phyloP scores from a whole-genome alignment of 2,113 vertebrate species.

The Atrichornis clamosus region DNA sequence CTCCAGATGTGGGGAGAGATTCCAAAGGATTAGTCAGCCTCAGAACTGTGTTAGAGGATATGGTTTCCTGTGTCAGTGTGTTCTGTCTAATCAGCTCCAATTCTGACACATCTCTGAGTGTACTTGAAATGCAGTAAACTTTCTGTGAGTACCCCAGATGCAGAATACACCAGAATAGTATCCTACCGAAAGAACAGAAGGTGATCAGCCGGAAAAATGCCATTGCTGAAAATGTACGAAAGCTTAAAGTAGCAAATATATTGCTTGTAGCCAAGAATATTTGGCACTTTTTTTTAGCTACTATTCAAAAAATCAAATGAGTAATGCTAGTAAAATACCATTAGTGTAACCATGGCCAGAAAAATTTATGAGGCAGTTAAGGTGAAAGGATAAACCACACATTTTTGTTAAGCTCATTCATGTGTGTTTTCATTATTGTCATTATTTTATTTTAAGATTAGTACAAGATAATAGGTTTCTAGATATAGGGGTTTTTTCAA shows the following conservation, averaged over 20 bases:
- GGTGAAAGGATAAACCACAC: neutral
- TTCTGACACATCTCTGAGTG: constrained; percentile 49
- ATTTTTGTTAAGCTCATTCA: neutral
- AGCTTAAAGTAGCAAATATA: neutral
- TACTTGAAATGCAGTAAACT: constrained; percentile 41
- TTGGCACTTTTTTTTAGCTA: neutral
- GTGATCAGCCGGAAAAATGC: constrained; percentile 32
- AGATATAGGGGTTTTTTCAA: neutral
- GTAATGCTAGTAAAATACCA: neutral
- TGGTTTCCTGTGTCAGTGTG: constrained; percentile 18
- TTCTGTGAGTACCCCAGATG: constrained; percentile 5
- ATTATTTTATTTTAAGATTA: neutral
- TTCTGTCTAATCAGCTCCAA: constrained; percentile 60
- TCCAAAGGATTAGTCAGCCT: constrained; percentile 42
- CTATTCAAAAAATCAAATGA: neutral
- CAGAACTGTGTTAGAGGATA: neutral
- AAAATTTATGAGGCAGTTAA: neutral
- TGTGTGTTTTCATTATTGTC: neutral
- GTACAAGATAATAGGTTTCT: neutral
- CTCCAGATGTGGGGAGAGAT: constrained; percentile 18
- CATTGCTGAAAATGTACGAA: neutral
- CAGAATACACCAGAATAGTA: neutral
- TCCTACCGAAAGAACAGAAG: constrained; percentile 36
- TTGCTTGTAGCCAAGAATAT: neutral
- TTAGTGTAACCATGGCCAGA: neutral